These are phyloP conservation scores for Drosophila nannoptera DNA, from an alignment of 1,140 invertebrate species.

Conservation along the genomic window DNA sequence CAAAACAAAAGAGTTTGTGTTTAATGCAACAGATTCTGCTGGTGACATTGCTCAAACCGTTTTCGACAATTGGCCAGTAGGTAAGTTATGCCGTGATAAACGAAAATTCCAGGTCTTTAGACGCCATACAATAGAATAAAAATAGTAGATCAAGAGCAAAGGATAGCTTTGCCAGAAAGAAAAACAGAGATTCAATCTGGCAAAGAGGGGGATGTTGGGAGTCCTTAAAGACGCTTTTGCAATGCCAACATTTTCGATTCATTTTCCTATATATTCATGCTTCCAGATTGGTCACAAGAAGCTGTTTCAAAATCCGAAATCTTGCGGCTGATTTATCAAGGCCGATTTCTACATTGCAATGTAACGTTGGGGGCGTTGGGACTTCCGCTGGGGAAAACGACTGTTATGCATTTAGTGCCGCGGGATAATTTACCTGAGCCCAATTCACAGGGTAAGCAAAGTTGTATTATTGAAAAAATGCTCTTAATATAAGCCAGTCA, in stretches of 20 bases:
- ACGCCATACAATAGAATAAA: no score
- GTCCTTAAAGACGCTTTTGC: not conserved
- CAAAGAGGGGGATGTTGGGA: no score
- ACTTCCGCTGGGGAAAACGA: constrained; percentile 96
- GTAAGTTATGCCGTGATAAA: constrained; percentile 80
- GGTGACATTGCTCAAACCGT: constrained; percentile 99
- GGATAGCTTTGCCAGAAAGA: no score
- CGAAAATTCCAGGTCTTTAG: no score
- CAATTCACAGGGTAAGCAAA: constrained; percentile 93
- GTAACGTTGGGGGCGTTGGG: constrained; percentile 98
- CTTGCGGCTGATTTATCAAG: constrained; percentile 98
- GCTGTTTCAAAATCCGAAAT: constrained; percentile 97
- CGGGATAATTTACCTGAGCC: constrained; percentile 99
- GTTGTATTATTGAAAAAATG: no score
- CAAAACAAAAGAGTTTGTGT: constrained; percentile 99
- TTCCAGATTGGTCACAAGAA: constrained; percentile 96
- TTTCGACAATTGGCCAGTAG: constrained; percentile 99
- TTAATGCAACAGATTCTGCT: constrained; percentile 96
- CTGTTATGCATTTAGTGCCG: constrained; percentile 99
- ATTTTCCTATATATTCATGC: not conserved
- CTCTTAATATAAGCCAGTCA: no score
- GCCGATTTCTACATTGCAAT: constrained; percentile 99
- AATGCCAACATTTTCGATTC: not conserved
- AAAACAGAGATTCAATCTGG: no score
- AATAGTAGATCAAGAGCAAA: no score